Evolutionary conservation across 2,888 invertebrate genomes (phyloP).

Genomic region (Operophtera brumata): DNA sequence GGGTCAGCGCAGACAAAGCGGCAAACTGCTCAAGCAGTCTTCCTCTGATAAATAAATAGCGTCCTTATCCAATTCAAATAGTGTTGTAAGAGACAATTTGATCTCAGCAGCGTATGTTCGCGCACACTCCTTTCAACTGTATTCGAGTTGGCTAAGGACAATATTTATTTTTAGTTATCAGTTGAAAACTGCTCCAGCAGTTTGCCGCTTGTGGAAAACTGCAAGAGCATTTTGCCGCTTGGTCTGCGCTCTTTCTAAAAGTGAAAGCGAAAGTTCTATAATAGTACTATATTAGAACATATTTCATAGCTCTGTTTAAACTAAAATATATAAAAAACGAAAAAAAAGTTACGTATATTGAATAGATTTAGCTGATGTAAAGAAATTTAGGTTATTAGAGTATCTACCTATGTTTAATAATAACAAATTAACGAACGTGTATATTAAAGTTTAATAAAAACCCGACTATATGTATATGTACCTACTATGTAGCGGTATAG

Average conservation of each 20-base stretch:
- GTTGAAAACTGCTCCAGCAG: not conserved
- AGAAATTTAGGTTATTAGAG: not conserved
- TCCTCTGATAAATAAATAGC: not conserved
- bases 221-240: no score
- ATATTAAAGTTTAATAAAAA: no score
- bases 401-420: not conserved
- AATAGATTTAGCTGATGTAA: slow-evolving; percentile 7
- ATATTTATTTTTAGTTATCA: not conserved
- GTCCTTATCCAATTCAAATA: no score
- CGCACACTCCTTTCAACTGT: no score
- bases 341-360: slow-evolving; percentile 15
- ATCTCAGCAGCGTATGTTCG: no score
- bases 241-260: no score
- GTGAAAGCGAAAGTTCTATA: not conserved
- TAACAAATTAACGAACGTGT: no score
- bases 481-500: no score
- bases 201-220: not conserved
- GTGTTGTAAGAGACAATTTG: no score
- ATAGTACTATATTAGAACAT: not conserved
- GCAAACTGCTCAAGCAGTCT: no score
- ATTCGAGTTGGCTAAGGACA: no score
- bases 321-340: not conserved
- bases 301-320: slow-evolving; percentile 15
- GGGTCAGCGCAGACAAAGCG: not conserved
- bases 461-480: no score